Evolutionary conservation across 1,140 invertebrate genomes (phyloP), one percentile per base, ranked within the genome.

Genomic region (Drosophila bocki): DNA sequence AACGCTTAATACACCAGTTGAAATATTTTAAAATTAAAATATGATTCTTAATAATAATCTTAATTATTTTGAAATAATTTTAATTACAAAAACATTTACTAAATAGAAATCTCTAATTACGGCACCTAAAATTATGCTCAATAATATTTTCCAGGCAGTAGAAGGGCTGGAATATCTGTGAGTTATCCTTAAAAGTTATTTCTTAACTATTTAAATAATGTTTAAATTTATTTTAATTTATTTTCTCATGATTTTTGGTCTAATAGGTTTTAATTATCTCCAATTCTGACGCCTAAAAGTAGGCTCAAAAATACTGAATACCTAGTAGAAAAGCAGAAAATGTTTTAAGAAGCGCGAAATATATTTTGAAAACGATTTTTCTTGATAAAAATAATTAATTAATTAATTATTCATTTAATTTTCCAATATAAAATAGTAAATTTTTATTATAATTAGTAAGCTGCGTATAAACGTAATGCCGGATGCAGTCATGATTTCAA

Each of bases 401-500:
- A 15, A 29, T 15, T 22, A 22, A 2, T 29, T 26, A 26, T 26
- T 26, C 0, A 15, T 53, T 53, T 5, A 17, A 17, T 17, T 51
- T 51, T 51, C 6, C 29, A n/a, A n/a, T 4, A 29, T 1, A 2
- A n/a, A 8, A 0, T 3, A 26, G 15, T 4, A 48, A 5, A 15
- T 33, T 33, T 1, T 29, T 5, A 9, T n/a, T 32, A 6, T 8
- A 19, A 15, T 19, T 42, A 7, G 29, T 17, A 6, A 13, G 0
- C 8, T 15, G 35, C 61, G 56, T 13, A 15, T 62, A 33, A 64
- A 64, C 62, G 9, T n/a, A 26, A 44, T 33, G 62, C 51, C 33
- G 32, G 29, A 64, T 64, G 39, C 39, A 32, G 19, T 64, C 37
- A 62, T 62, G 39, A 62, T 44, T 56, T 39, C 13, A 39, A 56